Evolutionary conservation across 2,113 vertebrate genomes (phyloP), one percentile per base, ranked within the genome.

Genomic region (Stigmatopora argus): DNA sequence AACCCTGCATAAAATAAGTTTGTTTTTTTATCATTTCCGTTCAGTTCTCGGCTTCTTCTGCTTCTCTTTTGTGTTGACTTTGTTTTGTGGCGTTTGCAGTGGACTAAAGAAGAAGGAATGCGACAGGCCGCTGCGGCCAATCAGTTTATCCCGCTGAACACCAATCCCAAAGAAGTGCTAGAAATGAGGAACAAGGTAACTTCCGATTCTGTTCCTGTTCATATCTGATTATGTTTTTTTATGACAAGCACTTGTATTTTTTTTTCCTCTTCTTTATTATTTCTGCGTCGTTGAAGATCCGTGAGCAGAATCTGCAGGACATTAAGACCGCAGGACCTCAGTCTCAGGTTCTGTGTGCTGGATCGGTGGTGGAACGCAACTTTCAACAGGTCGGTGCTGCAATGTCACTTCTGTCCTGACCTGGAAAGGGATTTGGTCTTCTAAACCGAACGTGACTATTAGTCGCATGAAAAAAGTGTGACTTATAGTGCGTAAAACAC

Each of bases 121-220:
- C 94, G 93, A 85, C 91, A 95, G 87, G 88, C 93, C 89, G 91
- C 94, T 65, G 95, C 90, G 92, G 95, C 95, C 90, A 99, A 95
- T 93, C 94, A 98, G 89, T 99, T 99, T 89, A 95, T 99, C 76
- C 97, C 97, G 7, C 58, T 99, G 90, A 98, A 99, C 93, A 99
- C 97, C 73, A 94, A 99, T 78, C 95, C 97, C 19, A 98, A 95
- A 89, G 97, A 99, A 61, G 96, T 98, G 76, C 94, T 96, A 87
- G 97, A 98, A 90, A 99, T 97, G 96, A 93, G 97, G 78, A 99
- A 98, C 91, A 99, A 99, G 97, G 97, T 99, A 79, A 38, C 7
- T 0, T 2, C 14, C 19, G 0, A 15, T 15, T 12, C 17, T 53
- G 3, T 1, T 35, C 0, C 1, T 18, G 44, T 31, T 21, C 4